phyloP scores from a whole-genome alignment of 2,888 invertebrate species.

The Azorinus chamasolen region DNA sequence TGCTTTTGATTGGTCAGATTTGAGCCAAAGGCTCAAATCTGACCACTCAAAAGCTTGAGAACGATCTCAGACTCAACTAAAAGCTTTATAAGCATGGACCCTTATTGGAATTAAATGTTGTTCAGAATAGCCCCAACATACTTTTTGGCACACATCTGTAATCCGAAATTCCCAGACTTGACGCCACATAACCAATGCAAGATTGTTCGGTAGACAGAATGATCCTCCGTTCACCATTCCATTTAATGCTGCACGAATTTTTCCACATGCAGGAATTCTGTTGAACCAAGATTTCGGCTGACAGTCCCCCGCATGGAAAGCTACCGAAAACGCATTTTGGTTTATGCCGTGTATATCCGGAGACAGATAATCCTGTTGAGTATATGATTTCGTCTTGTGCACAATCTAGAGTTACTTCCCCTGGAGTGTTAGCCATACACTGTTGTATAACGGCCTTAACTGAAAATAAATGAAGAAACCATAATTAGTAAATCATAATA shows the following conservation, averaged over 20 bases:
- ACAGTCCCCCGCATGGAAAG: conserved; percentile 58
- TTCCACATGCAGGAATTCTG: conserved; percentile 67
- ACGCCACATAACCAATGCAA: conserved; percentile 57
- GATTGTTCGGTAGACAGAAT: conserved; percentile 29
- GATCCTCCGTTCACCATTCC: conserved; percentile 51
- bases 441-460: conserved; percentile 55
- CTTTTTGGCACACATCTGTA: conserved; percentile 65
- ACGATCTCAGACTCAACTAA: no score
- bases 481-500: no score
- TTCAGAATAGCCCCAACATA: no score
- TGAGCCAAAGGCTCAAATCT: no score
- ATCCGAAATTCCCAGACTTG: conserved; percentile 45
- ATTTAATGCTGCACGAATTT: conserved; percentile 53
- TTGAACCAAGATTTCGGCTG: conserved; percentile 59
- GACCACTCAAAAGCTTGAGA: no score
- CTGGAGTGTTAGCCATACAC: conserved; percentile 22
- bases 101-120: no score
- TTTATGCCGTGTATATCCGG: conserved; percentile 34
- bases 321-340: conserved; percentile 34
- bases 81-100: no score
- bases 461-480: no score
- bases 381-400: conserved; percentile 49
- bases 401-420: conserved; percentile 43
- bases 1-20: no score
- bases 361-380: conserved; percentile 43